phyloP scores from a whole-genome alignment of 2,113 vertebrate species.

The Tichodroma muraria region DNA sequence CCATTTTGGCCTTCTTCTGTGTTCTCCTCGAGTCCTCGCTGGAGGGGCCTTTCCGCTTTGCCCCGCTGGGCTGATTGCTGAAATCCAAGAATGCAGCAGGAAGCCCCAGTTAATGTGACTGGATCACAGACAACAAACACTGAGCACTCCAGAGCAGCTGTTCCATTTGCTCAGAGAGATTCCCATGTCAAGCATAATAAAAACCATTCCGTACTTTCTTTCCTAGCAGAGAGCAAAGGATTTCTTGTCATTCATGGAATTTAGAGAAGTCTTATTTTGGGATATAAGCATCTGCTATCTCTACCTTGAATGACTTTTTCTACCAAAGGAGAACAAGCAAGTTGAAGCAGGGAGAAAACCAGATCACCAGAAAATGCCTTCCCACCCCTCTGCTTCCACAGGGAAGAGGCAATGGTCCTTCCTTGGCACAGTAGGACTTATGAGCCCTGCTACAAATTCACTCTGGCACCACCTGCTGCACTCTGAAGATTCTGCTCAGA shows the following conservation, averaged over 20 bases:
- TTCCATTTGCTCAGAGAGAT: background rate
- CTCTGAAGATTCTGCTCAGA: background rate
- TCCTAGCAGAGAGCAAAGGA: background rate
- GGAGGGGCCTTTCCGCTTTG: conserved; percentile 74
- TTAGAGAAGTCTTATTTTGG: background rate
- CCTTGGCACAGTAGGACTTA: background rate
- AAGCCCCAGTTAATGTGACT: background rate
- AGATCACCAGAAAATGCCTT: background rate
- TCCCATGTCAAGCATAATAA: background rate
- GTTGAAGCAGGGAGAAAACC: background rate
- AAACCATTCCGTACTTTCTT: background rate
- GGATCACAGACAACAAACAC: background rate
- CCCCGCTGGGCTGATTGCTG: conserved; percentile 43
- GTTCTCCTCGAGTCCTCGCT: conserved; percentile 69
- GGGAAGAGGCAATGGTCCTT: background rate
- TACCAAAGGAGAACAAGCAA: background rate
- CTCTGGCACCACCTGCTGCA: background rate
- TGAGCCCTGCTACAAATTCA: background rate
- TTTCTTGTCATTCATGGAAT: background rate
- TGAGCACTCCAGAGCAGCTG: background rate
- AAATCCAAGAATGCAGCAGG: conserved; percentile 36
- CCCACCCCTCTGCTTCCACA: background rate
- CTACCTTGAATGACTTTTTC: background rate
- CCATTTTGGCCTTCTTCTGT: conserved; percentile 60
- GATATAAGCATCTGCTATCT: background rate